Percentiles rank a stretch among this genome's conserved stretches.
Conservation (phyloP, 2,113 vertebrate genomes). For the Chiloscyllium plagiosum region DNA sequence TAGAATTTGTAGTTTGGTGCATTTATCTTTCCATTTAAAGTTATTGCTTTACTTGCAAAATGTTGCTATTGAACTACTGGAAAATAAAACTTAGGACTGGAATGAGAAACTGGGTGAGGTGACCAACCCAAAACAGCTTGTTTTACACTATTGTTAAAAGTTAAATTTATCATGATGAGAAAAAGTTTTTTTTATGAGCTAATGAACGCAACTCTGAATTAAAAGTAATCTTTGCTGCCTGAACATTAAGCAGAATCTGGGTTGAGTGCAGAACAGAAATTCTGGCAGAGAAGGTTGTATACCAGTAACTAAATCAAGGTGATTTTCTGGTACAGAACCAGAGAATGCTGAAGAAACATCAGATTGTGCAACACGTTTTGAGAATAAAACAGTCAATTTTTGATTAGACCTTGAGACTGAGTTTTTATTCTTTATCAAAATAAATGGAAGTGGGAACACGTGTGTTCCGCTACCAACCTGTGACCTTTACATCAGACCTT, state of each 20-base stretch:
- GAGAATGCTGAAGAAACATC: not conserved
- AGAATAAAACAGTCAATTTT: not conserved
- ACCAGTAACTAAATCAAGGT: not conserved
- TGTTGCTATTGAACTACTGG: not conserved
- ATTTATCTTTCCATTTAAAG: not conserved
- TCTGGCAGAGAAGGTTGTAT: not conserved
- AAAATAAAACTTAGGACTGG: not conserved
- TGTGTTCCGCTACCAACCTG: not conserved
- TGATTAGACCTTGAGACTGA: not conserved
- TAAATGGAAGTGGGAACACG: not conserved
- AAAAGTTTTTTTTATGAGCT: not conserved
- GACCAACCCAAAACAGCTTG: not conserved
- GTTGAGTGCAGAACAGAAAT: not conserved
- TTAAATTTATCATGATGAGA: not conserved
- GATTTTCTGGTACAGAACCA: not conserved
- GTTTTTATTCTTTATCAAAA: not conserved
- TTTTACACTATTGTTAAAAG: not conserved
- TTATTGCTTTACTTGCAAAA: not conserved
- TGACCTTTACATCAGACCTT: not conserved
- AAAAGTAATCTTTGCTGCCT: not conserved
- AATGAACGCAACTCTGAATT: not conserved
- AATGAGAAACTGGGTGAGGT: not conserved
- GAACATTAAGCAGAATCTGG: not conserved
- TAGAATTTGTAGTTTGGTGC: not conserved
- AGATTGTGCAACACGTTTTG: not conserved